phyloP scores from a whole-genome alignment of 2,888 invertebrate species.

The Drosophila paramelanica region DNA sequence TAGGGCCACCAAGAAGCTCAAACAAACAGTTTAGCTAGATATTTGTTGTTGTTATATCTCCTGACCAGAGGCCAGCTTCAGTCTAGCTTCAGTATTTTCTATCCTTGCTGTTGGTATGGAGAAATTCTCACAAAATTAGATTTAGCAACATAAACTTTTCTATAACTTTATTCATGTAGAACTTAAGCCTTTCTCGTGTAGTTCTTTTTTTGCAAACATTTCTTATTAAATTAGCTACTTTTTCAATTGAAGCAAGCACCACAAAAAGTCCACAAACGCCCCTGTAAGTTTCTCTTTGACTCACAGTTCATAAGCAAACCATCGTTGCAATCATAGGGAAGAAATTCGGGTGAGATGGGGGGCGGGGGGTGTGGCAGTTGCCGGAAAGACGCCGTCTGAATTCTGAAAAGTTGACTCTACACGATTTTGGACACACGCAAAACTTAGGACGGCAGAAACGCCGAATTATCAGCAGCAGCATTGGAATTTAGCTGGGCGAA shows the following conservation, averaged over 20 bases:
- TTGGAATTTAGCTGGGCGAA: slow-evolving; percentile 26
- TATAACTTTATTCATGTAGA: slow-evolving; percentile 74
- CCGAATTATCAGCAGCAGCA: slow-evolving; percentile 41
- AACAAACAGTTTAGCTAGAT: slow-evolving; percentile 13
- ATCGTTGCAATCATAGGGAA: slow-evolving; percentile 20
- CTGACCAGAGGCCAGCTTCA: slow-evolving; percentile 15
- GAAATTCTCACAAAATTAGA: slow-evolving; percentile 65
- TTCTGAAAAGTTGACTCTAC: slow-evolving; percentile 60
- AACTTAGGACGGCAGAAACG: slow-evolving; percentile 39
- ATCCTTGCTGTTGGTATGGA: slow-evolving; percentile 42
- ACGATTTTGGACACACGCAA: slow-evolving; percentile 59
- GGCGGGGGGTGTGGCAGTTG: slow-evolving; percentile 3
- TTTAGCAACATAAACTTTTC: slow-evolving; percentile 74
- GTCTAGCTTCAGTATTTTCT: slow-evolving; percentile 2
- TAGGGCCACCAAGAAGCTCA: neutral
- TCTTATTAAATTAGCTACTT: slow-evolving; percentile 78
- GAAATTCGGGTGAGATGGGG: slow-evolving; percentile 12
- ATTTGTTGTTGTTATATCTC: slow-evolving; percentile 4
- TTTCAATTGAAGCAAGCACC: slow-evolving; percentile 56
- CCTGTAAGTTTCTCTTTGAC: slow-evolving; percentile 39
- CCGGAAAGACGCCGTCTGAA: slow-evolving; percentile 23
- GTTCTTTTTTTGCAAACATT: slow-evolving; percentile 51
- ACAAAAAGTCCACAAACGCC: slow-evolving; percentile 39
- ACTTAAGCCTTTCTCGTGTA: slow-evolving; percentile 77
- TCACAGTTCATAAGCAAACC: slow-evolving; percentile 44